Evolutionary conservation across 2,113 vertebrate species (phyloP).

Genomic region (Daboia siamensis): DNA sequence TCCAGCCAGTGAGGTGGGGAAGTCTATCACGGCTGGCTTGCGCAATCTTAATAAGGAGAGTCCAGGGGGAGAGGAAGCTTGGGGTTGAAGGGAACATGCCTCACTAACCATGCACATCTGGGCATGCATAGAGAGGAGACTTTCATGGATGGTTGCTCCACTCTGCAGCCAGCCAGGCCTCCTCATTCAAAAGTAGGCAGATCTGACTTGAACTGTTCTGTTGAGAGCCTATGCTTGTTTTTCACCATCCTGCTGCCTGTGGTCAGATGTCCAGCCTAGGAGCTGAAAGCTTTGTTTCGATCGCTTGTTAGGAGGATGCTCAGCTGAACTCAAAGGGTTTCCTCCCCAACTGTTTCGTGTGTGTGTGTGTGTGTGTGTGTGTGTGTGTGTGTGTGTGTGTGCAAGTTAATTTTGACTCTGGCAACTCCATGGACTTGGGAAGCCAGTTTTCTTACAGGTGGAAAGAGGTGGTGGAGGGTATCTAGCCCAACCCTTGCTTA

Average conservation of each 20-base stretch:
- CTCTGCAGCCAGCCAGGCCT: neutral
- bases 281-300: neutral
- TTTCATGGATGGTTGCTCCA: neutral
- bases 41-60: neutral
- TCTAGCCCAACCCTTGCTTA: too few relatives aligned
- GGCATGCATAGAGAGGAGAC: neutral
- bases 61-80: neutral
- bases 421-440: too few relatives aligned
- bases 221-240: neutral
- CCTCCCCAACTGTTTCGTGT: neutral
- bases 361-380: too few relatives aligned
- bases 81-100: neutral
- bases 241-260: neutral
- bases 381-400: too few relatives aligned
- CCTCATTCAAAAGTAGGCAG: neutral
- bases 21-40: constrained; percentile 17
- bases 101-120: neutral
- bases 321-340: neutral
- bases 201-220: neutral
- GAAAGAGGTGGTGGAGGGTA: too few relatives aligned
- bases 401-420: too few relatives aligned
- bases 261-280: neutral
- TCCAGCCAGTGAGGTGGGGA: constrained; percentile 46
- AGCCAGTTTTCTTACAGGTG: too few relatives aligned
- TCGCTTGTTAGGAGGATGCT: neutral